Percentiles rank a stretch among this genome's conserved stretches.
These are phyloP conservation scores for Aythya baeri DNA, from an alignment of 2,113 vertebrate genomes.

Conservation along the genomic window DNA sequence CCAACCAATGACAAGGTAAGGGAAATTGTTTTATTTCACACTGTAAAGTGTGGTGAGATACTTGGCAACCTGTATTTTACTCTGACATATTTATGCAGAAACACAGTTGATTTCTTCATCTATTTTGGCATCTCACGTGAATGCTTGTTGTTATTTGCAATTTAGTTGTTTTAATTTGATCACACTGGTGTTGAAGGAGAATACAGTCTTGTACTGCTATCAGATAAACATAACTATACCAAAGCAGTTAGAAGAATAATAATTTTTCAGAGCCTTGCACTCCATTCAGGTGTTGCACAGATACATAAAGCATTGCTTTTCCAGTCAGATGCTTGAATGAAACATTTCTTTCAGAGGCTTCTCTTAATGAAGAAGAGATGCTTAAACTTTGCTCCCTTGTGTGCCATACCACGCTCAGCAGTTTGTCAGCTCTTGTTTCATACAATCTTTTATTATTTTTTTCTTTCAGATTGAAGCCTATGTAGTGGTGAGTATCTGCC, in stretches of 20 bases:
- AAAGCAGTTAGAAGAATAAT: background rate
- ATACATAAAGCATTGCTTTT: background rate
- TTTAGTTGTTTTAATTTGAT: background rate
- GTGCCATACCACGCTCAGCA: background rate
- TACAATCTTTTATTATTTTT: background rate
- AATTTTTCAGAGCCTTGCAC: background rate
- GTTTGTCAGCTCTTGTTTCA: background rate
- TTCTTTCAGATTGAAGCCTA: conserved; percentile 89
- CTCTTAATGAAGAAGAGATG: background rate
- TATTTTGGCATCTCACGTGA: background rate
- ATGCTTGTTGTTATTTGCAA: background rate
- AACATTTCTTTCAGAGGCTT: background rate
- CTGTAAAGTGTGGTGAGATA: background rate
- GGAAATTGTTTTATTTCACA: background rate
- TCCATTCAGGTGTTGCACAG: background rate
- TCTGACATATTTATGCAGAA: background rate
- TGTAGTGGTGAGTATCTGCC: conserved; percentile 86
- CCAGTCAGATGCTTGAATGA: background rate
- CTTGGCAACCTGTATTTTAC: background rate
- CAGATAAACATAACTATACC: background rate
- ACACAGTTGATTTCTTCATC: background rate
- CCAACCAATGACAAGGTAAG: conserved; percentile 87
- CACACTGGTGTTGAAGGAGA: background rate
- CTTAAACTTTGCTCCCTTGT: background rate
- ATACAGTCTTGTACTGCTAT: background rate